Conservation (phyloP, 2,797 vertebrate species). For the Channa striata region DNA sequence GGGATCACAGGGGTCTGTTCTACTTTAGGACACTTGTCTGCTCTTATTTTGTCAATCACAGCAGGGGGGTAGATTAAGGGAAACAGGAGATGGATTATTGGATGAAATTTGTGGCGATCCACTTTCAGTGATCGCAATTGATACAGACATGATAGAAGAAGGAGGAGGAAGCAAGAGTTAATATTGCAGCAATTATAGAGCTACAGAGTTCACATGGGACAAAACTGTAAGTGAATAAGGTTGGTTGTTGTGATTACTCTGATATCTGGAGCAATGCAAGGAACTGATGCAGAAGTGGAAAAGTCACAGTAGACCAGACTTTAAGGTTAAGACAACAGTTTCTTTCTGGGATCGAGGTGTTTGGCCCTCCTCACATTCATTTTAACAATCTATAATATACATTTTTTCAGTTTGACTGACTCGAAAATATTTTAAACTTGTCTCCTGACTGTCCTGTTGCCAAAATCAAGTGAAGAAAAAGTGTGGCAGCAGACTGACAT, state of each 20-base stretch:
- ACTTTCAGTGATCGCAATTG: slow-evolving; percentile 1
- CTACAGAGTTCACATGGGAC: too few species aligned
- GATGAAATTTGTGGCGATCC: background rate
- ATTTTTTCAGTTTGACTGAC: background rate
- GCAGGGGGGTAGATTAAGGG: background rate
- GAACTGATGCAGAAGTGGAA: too few species aligned
- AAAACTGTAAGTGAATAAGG: too few species aligned
- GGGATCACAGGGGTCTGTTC: slow-evolving; percentile 12
- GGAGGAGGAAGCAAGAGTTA: background rate
- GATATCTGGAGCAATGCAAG: too few species aligned
- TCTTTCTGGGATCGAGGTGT: too few species aligned
- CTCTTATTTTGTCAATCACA: slow-evolving; percentile 37
- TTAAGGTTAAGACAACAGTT: too few species aligned
- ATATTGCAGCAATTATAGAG: background rate
- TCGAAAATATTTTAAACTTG: background rate
- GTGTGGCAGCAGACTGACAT: too few species aligned
- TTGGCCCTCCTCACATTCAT: background rate
- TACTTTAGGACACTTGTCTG: slow-evolving; percentile 42
- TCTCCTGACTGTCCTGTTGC: too few species aligned
- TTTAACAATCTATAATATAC: background rate
- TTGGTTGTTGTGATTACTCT: too few species aligned
- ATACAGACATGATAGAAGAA: background rate
- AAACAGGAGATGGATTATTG: slow-evolving; percentile 5
- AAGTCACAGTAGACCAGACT: too few species aligned
- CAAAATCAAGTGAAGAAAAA: too few species aligned